Conservation (phyloP, 2,888 invertebrate genomes). For the Hyles lineata region DNA sequence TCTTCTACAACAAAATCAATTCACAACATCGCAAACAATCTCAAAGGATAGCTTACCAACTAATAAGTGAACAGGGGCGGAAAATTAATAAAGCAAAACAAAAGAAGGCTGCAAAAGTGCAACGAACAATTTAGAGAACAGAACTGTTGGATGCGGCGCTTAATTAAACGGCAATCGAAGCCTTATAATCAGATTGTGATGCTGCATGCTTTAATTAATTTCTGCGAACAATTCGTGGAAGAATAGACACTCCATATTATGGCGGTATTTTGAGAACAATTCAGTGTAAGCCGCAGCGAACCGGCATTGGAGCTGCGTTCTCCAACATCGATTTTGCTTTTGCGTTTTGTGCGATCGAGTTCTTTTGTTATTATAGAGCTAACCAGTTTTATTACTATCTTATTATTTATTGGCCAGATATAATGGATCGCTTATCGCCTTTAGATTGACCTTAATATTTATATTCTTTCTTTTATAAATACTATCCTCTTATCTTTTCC, state of each 20-base stretch:
- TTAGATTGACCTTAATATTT: too few species aligned
- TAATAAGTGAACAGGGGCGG: neutral
- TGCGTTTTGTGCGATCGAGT: too few species aligned
- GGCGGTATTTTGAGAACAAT: constrained; percentile 7
- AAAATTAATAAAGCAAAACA: neutral
- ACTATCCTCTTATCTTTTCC: too few species aligned
- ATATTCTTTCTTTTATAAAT: too few species aligned
- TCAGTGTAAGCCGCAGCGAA: neutral
- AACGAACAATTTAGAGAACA: neutral
- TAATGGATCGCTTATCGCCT: too few species aligned
- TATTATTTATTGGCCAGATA: too few species aligned
- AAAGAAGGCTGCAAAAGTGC: neutral
- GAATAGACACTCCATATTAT: neutral
- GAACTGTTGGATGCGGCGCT: neutral
- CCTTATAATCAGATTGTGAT: neutral
- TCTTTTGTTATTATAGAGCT: too few species aligned
- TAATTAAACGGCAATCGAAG: constrained; percentile 12
- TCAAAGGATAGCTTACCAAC: neutral
- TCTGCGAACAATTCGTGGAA: constrained; percentile 31
- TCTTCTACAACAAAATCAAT: neutral
- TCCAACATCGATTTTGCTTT: neutral
- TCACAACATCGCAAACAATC: neutral
- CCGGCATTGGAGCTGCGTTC: neutral
- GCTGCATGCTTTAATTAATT: constrained; percentile 36
- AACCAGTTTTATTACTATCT: too few species aligned